A percentile compares a stretch with the other conserved stretches of the same genome.
Evolutionary conservation across 1,140 invertebrate genomes (phyloP).

Genomic region (Panagrolaimus sp.): DNA sequence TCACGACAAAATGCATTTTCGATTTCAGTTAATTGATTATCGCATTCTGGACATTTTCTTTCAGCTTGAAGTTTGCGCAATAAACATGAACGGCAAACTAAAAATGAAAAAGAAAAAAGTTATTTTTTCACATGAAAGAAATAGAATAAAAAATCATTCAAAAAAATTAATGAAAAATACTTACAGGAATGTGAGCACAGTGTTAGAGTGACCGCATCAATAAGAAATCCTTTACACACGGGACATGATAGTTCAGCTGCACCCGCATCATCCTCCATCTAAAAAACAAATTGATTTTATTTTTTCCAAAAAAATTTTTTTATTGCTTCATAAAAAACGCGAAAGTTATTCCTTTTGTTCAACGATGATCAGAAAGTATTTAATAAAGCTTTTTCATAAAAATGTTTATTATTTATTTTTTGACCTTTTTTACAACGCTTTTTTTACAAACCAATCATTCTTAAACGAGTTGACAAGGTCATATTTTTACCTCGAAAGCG

Average conservation of each 20-base stretch:
- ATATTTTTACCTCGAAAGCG: too few relatives aligned
- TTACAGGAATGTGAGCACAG: slow-evolving; percentile 7
- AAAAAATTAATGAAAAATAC: too few relatives aligned
- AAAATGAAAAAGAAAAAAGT: background rate
- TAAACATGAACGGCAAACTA: slow-evolving; percentile 4
- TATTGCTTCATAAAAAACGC: background rate
- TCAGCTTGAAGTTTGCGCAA: background rate
- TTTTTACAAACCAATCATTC: too few relatives aligned
- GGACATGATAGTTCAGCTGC: background rate
- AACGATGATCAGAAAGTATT: too few relatives aligned
- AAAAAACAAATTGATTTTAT: background rate
- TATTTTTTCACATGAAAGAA: background rate
- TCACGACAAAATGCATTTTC: background rate
- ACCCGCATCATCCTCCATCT: background rate
- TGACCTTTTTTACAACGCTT: too few relatives aligned
- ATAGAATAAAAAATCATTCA: background rate
- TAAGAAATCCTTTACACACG: background rate
- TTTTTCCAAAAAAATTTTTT: background rate
- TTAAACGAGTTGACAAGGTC: too few relatives aligned
- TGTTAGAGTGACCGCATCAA: slow-evolving; percentile 2
- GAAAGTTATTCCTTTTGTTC: too few relatives aligned
- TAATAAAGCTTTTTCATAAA: too few relatives aligned
- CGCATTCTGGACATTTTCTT: background rate
- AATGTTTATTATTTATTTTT: too few relatives aligned
- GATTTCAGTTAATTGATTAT: background rate